Evolutionary conservation across 2,113 vertebrate genomes (phyloP).

Genomic region (Megaceryle torquata): DNA sequence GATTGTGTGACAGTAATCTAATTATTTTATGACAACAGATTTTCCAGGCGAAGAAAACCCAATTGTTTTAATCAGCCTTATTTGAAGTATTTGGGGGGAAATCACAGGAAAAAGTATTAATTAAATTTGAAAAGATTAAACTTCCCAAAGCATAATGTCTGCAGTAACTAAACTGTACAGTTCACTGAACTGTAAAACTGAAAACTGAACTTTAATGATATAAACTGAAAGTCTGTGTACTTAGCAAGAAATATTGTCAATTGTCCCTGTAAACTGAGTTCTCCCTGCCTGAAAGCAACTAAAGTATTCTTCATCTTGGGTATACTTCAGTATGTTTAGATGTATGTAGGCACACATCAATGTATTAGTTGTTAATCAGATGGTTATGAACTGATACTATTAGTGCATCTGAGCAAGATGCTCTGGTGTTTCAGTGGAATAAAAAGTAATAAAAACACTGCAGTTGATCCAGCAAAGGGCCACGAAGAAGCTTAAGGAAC

Average conservation of each 20-base stretch:
- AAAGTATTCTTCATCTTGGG: background rate
- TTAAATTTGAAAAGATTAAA: background rate
- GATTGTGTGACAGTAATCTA: background rate
- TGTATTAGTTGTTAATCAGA: background rate
- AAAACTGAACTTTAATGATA: background rate
- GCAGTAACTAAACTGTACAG: background rate
- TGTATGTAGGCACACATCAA: background rate
- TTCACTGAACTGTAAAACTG: background rate
- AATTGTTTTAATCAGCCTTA: background rate
- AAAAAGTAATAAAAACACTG: background rate
- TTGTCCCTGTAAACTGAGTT: background rate
- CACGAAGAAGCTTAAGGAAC: background rate
- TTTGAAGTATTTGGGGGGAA: background rate
- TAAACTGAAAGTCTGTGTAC: background rate
- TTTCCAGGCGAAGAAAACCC: background rate
- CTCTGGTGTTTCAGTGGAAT: background rate
- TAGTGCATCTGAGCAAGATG: background rate
- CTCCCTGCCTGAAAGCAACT: background rate
- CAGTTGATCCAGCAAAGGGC: background rate
- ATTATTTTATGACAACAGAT: background rate
- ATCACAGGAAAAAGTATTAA: background rate
- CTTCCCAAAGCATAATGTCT: background rate
- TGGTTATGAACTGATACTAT: background rate
- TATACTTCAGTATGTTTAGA: background rate
- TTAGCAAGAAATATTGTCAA: background rate